Evolutionary conservation across 2,797 vertebrate genomes (phyloP).

Genomic region (Sebastolobus altivelis): DNA sequence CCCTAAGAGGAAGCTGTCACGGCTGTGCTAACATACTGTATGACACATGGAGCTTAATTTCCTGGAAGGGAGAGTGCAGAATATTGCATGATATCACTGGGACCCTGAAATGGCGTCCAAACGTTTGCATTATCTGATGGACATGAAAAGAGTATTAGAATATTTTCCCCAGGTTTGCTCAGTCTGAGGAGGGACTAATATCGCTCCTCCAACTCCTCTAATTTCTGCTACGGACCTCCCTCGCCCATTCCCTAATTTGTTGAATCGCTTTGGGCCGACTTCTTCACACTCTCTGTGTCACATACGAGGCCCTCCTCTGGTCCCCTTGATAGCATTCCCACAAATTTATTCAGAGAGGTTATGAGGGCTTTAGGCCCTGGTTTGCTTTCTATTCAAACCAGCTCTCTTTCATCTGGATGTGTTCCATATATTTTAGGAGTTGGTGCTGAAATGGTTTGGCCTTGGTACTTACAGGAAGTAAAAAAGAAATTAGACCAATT

Average conservation of each 20-base stretch:
- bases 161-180: conserved; percentile 44
- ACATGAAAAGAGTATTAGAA: conserved; percentile 44
- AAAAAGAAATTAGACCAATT: conserved; percentile 4
- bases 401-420: conserved; percentile 46
- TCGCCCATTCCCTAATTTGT: conserved; percentile 44
- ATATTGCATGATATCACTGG: conserved; percentile 33
- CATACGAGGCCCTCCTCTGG: conserved; percentile 26
- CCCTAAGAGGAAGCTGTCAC: conserved; percentile 1
- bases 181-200: conserved; percentile 33
- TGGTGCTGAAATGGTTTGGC: conserved; percentile 16
- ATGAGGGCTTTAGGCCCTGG: conserved; percentile 35
- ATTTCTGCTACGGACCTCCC: conserved; percentile 42
- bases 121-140: conserved; percentile 57
- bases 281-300: conserved; percentile 48
- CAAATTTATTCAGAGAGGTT: conserved; percentile 56
- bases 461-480: conserved; percentile 20
- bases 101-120: conserved; percentile 46
- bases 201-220: conserved; percentile 38
- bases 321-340: conserved; percentile 33
- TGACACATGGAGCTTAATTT: conserved; percentile 41
- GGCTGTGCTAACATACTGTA: conserved; percentile 5
- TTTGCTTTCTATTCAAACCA: conserved; percentile 53
- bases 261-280: conserved; percentile 42
- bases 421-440: conserved; percentile 33
- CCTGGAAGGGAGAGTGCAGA: conserved; percentile 8